Evolutionary conservation across 2,888 invertebrate genomes (phyloP).

Genomic region (Agelastica alni): DNA sequence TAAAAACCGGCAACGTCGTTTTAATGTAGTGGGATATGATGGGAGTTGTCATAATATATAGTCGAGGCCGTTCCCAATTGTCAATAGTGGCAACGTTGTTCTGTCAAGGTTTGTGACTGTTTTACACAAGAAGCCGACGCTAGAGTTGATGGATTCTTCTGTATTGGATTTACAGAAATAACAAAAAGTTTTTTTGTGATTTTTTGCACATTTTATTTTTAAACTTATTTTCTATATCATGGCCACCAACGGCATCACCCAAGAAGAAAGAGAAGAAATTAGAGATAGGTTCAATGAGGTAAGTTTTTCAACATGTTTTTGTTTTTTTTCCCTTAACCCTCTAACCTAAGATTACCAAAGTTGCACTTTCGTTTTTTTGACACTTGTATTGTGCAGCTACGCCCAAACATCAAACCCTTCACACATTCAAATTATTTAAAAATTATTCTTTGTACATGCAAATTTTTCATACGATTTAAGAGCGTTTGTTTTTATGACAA

Average conservation of each 20-base stretch:
- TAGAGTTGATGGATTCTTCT: conserved; percentile 29
- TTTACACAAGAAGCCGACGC: conserved; percentile 11
- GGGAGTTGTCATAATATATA: conserved; percentile 9
- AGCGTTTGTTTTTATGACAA: no score
- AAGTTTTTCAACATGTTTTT: conserved; percentile 49
- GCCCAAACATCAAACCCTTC: no score
- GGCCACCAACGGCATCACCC: conserved; percentile 55
- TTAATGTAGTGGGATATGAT: background rate
- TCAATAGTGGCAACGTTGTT: conserved; percentile 17
- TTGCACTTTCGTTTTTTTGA: conserved; percentile 33
- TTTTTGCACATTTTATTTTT: no score
- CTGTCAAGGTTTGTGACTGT: conserved; percentile 3
- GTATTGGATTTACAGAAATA: conserved; percentile 27
- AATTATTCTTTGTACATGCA: background rate
- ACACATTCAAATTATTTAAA: conserved; percentile 14
- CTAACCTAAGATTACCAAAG: conserved; percentile 29
- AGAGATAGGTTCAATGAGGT: conserved; percentile 77
- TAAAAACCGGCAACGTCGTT: background rate
- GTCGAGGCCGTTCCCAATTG: background rate
- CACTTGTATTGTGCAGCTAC: conserved; percentile 34
- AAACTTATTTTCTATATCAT: conserved; percentile 1
- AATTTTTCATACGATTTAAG: no score
- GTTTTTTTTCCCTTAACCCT: conserved; percentile 14
- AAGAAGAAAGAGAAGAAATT: conserved; percentile 75
- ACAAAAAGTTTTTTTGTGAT: conserved; percentile 18